Evolutionary conservation across 2,113 vertebrate species (phyloP).

Genomic region (Carollia perspicillata): DNA sequence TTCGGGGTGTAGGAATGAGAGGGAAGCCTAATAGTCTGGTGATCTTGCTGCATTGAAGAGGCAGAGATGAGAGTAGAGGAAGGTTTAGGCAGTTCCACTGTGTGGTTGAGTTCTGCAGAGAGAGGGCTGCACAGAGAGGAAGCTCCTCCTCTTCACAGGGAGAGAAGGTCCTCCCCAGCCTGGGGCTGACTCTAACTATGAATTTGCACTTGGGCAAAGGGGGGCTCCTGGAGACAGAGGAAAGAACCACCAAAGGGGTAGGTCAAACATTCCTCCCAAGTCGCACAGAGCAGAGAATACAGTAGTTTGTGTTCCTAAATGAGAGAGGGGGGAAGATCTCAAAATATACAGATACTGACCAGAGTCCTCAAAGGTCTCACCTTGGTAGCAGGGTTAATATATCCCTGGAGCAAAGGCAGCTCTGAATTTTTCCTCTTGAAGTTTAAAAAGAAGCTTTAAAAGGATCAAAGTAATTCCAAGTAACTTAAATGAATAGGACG

Average conservation of each 20-base stretch:
- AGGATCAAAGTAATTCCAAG: not conserved
- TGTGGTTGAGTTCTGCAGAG: not conserved
- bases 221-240: not conserved
- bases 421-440: not conserved
- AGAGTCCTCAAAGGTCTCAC: not conserved
- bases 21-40: not conserved
- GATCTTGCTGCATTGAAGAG: not conserved
- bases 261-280: not conserved
- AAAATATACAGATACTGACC: not conserved
- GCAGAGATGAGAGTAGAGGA: not conserved
- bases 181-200: not conserved
- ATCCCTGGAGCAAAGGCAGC: not conserved
- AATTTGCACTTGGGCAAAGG: not conserved
- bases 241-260: not conserved
- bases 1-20: fast-evolving
- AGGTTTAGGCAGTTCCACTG: fast-evolving
- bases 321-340: not conserved
- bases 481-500: not conserved
- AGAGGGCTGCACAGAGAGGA: not conserved
- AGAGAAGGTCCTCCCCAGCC: not conserved
- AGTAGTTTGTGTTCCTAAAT: not conserved
- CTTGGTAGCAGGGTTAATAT: not conserved
- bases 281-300: not conserved
- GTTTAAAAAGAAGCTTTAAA: not conserved
- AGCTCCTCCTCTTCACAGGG: not conserved